Conservation (phyloP, 1,140 invertebrate species). For the Drosophila bifasciata region DNA sequence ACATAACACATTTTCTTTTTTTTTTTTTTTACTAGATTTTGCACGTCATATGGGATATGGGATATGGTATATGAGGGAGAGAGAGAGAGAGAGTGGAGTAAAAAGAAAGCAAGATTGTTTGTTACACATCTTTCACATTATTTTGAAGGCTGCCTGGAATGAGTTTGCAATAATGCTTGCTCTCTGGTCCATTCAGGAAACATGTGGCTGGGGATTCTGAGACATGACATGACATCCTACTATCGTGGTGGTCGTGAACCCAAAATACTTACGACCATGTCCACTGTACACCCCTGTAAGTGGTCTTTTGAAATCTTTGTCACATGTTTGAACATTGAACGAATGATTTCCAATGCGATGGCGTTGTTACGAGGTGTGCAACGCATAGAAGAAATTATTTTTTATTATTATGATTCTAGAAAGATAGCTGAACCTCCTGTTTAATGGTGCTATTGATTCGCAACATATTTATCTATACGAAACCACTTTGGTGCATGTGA, state of each 20-base stretch:
- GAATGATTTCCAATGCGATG: conserved; percentile 10
- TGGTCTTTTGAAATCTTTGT: conserved; percentile 40
- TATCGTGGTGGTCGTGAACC: conserved; percentile 48
- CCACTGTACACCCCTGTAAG: conserved; percentile 21
- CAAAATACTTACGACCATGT: conserved; percentile 34
- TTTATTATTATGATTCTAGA: no score
- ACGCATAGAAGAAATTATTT: no score
- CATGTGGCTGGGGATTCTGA: conserved; percentile 36
- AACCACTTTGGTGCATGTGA: no score
- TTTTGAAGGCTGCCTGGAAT: conserved; percentile 36
- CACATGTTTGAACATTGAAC: conserved; percentile 36
- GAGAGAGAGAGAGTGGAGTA: background rate
- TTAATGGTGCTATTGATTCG: no score
- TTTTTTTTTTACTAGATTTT: no score
- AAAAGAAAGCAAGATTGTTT: conserved; percentile 45
- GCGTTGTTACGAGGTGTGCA: no score
- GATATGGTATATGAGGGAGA: no score
- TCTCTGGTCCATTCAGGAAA: conserved; percentile 48
- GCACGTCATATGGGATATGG: no score
- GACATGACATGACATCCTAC: conserved; percentile 27
- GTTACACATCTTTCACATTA: conserved; percentile 47
- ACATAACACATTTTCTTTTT: no score
- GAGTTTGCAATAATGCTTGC: conserved; percentile 45
- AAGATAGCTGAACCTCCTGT: no score
- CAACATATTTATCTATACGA: no score